Base-by-base conservation (phyloP, 2,797 vertebrate genomes). In the Sternarchorhynchus goeldii region DNA sequence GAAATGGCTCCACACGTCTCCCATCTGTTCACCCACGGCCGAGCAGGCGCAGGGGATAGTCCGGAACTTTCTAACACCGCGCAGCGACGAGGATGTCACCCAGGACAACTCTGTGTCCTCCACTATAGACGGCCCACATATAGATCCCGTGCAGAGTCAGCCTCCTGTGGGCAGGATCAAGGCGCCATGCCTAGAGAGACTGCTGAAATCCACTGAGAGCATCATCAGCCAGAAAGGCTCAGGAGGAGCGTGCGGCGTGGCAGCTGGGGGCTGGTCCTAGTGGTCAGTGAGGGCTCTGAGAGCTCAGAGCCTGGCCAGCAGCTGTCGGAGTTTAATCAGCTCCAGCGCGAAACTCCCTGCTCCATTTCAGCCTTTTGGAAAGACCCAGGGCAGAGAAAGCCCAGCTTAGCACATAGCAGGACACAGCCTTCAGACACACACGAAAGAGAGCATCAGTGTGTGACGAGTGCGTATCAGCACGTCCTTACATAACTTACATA, bases 1-100 rank as follows among this genome's bases (percentile, higher is more conserved):
- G 80, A 94, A 94, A 88, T 94, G 93, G 93, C 92, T 94, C 70
- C 93, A 94, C 90, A 91, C 91, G 0, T 92, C 93, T 18, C 93
- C 93, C 68, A 91, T 94, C 88, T 93, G 93, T 88, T 93, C 92
- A 36, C 88, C 85, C 0, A 81, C 81, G 4, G 88, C 88, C 58
- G 90, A 91, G 85, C 90, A 88, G 80, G 89, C 87, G 80, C 92
- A 84, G 80, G 88, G 88, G 77, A 82, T 74, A 0, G 62, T 83
- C 62, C 82, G 77, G 71, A 85, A 85, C 80, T 78, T 78, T 81
- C 63, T 85, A 73, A 83, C 80, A 16, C 67, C 82, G 78, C 84
- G 84, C 82, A 88, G 87, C 84, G 88, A 90, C 77, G 85, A 76
- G 85, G 91, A 91, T 83, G 80, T 91, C 57, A 94, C 90, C 69